phyloP scores from a whole-genome alignment of 2,797 vertebrate species.

The Melopsittacus undulatus region DNA sequence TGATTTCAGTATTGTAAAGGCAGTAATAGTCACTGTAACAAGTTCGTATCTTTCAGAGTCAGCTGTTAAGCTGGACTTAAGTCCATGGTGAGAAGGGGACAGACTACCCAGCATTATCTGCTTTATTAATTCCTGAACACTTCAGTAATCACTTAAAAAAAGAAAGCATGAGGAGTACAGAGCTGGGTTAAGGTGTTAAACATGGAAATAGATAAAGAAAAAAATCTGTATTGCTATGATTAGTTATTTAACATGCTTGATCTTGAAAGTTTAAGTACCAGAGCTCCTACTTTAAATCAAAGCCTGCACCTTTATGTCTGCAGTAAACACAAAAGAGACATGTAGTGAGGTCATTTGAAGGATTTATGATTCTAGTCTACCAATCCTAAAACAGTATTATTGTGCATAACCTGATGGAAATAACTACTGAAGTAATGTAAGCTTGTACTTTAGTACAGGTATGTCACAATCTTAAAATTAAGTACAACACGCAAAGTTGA shows the following conservation, averaged over 20 bases:
- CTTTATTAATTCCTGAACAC: neutral
- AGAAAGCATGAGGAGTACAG: fast-evolving
- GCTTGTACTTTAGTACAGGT: neutral
- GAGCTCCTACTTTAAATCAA: neutral
- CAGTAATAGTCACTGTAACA: neutral
- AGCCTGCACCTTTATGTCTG: neutral
- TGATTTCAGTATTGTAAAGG: neutral
- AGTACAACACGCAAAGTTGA: neutral
- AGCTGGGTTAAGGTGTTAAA: neutral
- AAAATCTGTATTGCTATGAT: neutral
- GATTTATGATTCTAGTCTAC: neutral
- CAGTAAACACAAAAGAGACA: neutral
- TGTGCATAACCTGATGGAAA: neutral
- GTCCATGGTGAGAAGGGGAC: neutral
- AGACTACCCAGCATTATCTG: neutral
- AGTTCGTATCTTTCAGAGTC: neutral
- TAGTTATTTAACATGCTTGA: neutral
- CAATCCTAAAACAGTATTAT: neutral
- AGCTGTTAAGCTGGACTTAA: fast-evolving
- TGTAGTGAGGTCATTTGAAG: neutral
- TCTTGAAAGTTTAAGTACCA: neutral
- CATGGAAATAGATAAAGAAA: neutral
- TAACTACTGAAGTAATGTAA: neutral
- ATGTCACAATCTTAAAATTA: neutral
- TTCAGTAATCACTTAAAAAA: neutral